These are phyloP conservation scores for Buceros bicornis DNA, from an alignment of 2,797 vertebrate genomes.

Conservation along the genomic window DNA sequence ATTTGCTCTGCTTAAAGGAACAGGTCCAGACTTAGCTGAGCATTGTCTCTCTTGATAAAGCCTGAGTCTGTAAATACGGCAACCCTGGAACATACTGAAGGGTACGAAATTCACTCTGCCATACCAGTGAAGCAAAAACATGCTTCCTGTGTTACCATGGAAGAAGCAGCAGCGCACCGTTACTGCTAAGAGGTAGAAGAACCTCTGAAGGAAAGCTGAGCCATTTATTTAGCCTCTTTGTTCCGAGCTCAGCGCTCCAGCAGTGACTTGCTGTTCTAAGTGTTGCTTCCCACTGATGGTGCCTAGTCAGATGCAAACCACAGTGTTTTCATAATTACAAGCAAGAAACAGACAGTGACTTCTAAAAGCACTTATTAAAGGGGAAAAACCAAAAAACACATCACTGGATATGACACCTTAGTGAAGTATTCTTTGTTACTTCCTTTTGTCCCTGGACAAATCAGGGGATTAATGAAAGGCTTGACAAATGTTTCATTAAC, in stretches of 20 bases:
- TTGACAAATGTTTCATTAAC: not conserved
- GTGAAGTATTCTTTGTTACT: not conserved
- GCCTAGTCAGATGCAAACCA: not conserved
- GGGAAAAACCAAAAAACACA: accelerated
- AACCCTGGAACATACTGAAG: not conserved
- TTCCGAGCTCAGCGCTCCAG: not conserved
- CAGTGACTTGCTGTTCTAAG: not conserved
- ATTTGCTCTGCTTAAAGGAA: not conserved
- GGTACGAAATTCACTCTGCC: not conserved
- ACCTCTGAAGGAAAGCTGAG: not conserved
- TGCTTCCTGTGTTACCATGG: not conserved
- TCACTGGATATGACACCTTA: not conserved
- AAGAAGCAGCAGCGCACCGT: not conserved
- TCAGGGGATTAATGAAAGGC: not conserved
- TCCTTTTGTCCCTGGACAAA: not conserved
- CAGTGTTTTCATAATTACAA: not conserved
- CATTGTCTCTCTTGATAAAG: not conserved
- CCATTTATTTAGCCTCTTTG: not conserved
- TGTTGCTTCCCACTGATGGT: not conserved
- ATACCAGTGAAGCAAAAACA: not conserved
- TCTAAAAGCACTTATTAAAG: not conserved
- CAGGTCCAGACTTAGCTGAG: not conserved
- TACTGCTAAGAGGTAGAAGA: not conserved
- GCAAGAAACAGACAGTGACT: not conserved
- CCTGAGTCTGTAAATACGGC: not conserved